Conservation (phyloP, 2,113 vertebrate genomes). For the Paedocypris sp. region DNA sequence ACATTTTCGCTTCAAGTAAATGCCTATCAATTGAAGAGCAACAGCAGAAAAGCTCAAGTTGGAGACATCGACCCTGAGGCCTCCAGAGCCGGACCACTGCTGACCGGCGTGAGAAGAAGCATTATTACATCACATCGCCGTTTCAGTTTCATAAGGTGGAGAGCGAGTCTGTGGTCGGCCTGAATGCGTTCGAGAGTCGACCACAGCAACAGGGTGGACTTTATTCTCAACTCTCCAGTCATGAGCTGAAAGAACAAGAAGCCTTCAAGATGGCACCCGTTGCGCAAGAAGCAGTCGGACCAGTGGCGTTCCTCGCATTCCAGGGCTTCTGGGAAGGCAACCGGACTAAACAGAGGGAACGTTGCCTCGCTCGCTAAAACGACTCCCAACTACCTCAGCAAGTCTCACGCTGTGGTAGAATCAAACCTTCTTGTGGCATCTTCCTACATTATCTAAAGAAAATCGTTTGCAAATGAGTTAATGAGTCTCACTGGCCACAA, state of each 20-base stretch:
- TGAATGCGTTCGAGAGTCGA: background rate
- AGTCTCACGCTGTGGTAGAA: background rate
- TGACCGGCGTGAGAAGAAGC: too few species aligned
- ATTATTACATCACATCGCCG: too few species aligned
- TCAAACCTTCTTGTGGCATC: conserved; percentile 1
- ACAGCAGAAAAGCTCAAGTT: conserved; percentile 29
- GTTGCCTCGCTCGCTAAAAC: background rate
- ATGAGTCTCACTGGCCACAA: background rate
- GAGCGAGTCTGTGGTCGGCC: background rate
- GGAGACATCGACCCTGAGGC: too few species aligned
- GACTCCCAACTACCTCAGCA: background rate
- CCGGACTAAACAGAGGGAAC: background rate
- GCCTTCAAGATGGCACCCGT: background rate
- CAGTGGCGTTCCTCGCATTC: conserved; percentile 23
- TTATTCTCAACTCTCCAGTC: conserved; percentile 13
- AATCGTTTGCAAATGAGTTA: background rate
- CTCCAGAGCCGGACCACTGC: too few species aligned
- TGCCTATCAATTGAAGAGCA: conserved; percentile 17
- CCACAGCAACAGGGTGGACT: background rate
- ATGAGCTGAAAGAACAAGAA: conserved; percentile 1
- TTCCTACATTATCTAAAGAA: background rate
- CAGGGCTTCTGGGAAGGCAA: background rate
- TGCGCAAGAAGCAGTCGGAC: conserved; percentile 15
- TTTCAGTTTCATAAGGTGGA: conserved; percentile 9
- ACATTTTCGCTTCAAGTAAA: conserved; percentile 32